Evolutionary conservation across 1,140 invertebrate genomes (phyloP).

Genomic region (Drosophila bocki): DNA sequence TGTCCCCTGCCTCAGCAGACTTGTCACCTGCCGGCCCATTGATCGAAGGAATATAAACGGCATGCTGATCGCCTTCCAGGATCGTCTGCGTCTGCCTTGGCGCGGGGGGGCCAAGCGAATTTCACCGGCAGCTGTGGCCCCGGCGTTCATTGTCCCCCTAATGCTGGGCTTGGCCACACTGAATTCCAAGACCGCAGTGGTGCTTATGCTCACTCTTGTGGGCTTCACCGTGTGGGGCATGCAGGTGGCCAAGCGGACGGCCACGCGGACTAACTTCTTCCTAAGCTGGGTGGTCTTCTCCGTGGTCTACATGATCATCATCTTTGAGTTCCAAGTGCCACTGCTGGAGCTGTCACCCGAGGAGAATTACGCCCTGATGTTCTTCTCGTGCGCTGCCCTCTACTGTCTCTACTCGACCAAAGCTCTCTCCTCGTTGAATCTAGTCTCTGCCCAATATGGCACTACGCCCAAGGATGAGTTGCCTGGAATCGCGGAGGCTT

Average conservation of each 20-base stretch:
- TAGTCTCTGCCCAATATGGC: slow-evolving; percentile 67
- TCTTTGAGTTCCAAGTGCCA: slow-evolving; percentile 84
- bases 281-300: slow-evolving; percentile 85
- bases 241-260: slow-evolving; percentile 60
- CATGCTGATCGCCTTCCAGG: slow-evolving; percentile 85
- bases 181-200: slow-evolving; percentile 82
- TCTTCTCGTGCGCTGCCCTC: slow-evolving; percentile 66
- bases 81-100: slow-evolving; percentile 87
- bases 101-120: slow-evolving; percentile 86
- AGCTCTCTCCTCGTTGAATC: slow-evolving; percentile 59
- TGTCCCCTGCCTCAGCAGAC: slow-evolving; percentile 28
- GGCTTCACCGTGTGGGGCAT: slow-evolving; percentile 81
- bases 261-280: slow-evolving; percentile 85
- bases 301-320: slow-evolving; percentile 73
- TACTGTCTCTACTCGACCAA: slow-evolving; percentile 71
- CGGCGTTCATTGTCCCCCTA: slow-evolving; percentile 84
- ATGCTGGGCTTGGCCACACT: slow-evolving; percentile 84
- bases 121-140: slow-evolving; percentile 81
- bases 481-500: slow-evolving; percentile 74
- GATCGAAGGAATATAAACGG: slow-evolving; percentile 54
- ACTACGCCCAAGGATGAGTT: slow-evolving; percentile 65
- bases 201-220: slow-evolving; percentile 81
- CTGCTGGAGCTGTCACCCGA: slow-evolving; percentile 85
- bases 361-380: slow-evolving; percentile 85
- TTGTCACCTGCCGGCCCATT: slow-evolving; percentile 66